Evolutionary conservation across 2,888 invertebrate genomes (phyloP), one percentile per base, ranked within the genome.

Genomic region (Entomobrya proxima): DNA sequence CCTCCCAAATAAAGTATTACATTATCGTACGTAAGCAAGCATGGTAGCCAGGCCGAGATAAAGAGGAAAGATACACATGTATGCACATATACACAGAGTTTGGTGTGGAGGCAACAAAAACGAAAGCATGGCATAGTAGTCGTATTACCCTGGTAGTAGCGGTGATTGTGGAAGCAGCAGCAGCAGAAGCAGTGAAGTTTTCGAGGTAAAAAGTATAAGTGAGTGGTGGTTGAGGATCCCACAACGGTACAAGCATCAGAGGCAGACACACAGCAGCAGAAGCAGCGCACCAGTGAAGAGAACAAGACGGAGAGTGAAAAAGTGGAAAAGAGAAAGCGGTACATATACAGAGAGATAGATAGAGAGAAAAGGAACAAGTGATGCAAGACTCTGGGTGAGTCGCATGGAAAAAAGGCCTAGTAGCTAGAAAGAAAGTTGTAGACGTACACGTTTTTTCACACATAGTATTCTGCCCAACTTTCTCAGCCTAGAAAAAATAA

Each of bases 321-420:
- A 47, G 58, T 9, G 76, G 47, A 72, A 40, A 35, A 40, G 72
- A 72, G 75, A 61, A 76, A 88, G 83, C 79, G 86, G 85, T 85
- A 85, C 79, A 87, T 86, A 87, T 85, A 85, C 85, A 24, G 44
- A 67, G 77, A 76, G 50, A n/a, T n/a, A n/a, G n/a, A n/a, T n/a
- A n/a, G 72, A 61, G 32, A 47, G 72, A 64, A 67, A 61, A n/a
- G 72, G 64, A 44, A 58, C 55, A 61, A 80, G 82, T 78, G 79
- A 86, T 86, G 82, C 78, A 78, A 86, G 67, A 40, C 44, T 79
- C 83, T 83, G 82, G 61, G 85, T 61, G 50, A 80, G 81, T 37
- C 77, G 78, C 37, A 58, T 76, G 72, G 11, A 52, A 47, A 83
- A 75, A 81, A n/a, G n/a, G n/a, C n/a, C n/a, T n/a, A n/a, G n/a